These are phyloP conservation scores for Zapus hudsonius DNA, from an alignment of 2,113 vertebrate species.

Conservation along the genomic window DNA sequence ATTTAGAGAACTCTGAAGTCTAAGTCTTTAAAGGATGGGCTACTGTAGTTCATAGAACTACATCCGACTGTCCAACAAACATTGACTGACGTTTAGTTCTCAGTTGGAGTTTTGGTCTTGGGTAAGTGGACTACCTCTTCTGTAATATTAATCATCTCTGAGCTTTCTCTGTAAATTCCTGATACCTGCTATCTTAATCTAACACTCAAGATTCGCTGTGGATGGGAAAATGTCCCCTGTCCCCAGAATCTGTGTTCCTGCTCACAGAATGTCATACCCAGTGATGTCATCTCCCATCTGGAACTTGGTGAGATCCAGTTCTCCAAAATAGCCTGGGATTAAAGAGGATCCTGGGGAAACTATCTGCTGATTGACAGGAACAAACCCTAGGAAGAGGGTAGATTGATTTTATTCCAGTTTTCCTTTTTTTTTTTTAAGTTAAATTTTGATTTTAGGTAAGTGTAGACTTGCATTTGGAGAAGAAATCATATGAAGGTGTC, in stretches of 20 bases:
- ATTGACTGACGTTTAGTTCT: not conserved
- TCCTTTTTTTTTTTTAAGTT: not conserved
- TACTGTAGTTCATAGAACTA: not conserved
- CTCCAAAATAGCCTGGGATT: not conserved
- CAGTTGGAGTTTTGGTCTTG: not conserved
- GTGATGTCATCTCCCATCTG: fast-evolving
- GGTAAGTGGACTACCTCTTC: not conserved
- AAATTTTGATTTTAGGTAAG: not conserved
- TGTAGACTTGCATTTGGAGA: not conserved
- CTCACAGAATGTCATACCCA: not conserved
- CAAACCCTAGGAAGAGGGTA: not conserved
- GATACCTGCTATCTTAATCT: not conserved
- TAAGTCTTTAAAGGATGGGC: not conserved
- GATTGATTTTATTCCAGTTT: too few species aligned
- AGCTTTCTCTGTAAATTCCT: too few species aligned
- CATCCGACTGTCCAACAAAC: not conserved
- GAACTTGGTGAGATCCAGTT: not conserved
- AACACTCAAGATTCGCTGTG: not conserved
- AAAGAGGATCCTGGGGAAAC: not conserved
- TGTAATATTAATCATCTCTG: too few species aligned
- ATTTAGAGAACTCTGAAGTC: not conserved
- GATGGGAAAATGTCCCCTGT: too few species aligned
- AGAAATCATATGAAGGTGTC: not conserved
- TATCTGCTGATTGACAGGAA: not conserved
- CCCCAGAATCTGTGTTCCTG: too few species aligned